Conservation (phyloP, 2,113 vertebrate species). For the Sardina pilchardus region DNA sequence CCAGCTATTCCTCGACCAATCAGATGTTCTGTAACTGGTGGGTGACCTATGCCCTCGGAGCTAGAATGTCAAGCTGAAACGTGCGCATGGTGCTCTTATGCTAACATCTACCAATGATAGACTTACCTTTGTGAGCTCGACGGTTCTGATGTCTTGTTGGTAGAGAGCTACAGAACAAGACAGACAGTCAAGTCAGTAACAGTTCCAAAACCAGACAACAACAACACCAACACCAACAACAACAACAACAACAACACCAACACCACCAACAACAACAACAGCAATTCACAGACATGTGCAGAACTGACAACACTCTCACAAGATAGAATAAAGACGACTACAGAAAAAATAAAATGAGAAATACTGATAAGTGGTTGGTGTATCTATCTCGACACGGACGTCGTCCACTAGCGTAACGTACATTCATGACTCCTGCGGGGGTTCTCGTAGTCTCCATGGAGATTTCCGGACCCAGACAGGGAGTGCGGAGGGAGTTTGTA, state of each 20-base stretch:
- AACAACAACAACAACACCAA: too few relatives aligned
- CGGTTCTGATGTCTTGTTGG: conserved; percentile 82
- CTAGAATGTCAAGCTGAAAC: background rate
- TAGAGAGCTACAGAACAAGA: conserved; percentile 66
- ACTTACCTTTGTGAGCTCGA: conserved; percentile 89
- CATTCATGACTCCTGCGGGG: conserved; percentile 70
- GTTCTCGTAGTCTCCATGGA: conserved; percentile 68
- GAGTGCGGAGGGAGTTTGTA: conserved; percentile 70
- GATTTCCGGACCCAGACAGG: conserved; percentile 66
- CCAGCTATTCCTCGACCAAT: background rate
- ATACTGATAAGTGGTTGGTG: background rate
- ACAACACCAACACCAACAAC: background rate
- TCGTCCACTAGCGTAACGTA: conserved; percentile 59
- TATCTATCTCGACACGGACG: background rate
- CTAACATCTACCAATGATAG: background rate
- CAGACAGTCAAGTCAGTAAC: background rate
- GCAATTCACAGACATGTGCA: background rate
- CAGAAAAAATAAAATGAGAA: background rate
- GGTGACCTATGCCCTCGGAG: background rate
- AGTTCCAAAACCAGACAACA: background rate
- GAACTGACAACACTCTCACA: background rate
- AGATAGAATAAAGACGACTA: background rate
- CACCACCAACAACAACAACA: too few relatives aligned
- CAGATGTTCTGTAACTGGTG: background rate
- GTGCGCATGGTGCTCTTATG: background rate